Conservation (phyloP, 2,888 invertebrate genomes). For the Sialis fuliginosa region DNA sequence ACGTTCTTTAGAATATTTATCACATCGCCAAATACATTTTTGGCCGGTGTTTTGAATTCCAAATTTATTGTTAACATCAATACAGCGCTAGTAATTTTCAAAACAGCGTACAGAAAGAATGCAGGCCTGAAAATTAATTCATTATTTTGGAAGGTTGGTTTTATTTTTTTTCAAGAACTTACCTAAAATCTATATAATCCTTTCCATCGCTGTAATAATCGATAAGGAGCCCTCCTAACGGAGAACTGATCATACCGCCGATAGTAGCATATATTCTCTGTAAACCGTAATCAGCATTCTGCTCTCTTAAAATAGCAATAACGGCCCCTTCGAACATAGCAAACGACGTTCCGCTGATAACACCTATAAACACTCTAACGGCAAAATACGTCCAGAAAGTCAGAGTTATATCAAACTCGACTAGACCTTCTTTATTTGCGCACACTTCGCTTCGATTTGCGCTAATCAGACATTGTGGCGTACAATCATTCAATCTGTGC, state of each 20-base stretch:
- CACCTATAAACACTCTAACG: slow-evolving; percentile 42
- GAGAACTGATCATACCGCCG: slow-evolving; percentile 65
- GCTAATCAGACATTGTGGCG: slow-evolving; percentile 38
- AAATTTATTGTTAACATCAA: slow-evolving; percentile 55
- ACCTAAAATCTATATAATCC: slow-evolving; percentile 58
- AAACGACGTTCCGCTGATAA: slow-evolving; percentile 55
- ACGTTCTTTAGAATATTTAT: slow-evolving; percentile 45
- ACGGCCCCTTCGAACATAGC: slow-evolving; percentile 71
- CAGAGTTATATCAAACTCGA: slow-evolving; percentile 41
- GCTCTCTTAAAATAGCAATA: slow-evolving; percentile 54
- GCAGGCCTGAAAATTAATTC: slow-evolving; percentile 39
- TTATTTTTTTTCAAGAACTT: slow-evolving; percentile 9
- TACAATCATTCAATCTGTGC: slow-evolving; percentile 22
- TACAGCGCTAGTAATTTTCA: slow-evolving; percentile 47
- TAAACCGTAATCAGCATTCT: slow-evolving; percentile 59
- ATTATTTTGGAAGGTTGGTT: not conserved
- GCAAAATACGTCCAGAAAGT: slow-evolving; percentile 58
- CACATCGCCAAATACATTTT: slow-evolving; percentile 50
- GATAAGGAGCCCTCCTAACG: slow-evolving; percentile 53
- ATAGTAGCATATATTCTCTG: slow-evolving; percentile 59
- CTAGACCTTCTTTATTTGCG: slow-evolving; percentile 34
- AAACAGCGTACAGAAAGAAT: slow-evolving; percentile 52
- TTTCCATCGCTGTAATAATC: slow-evolving; percentile 54
- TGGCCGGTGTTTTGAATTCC: slow-evolving; percentile 57
- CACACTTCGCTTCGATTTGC: slow-evolving; percentile 38